These are phyloP conservation scores for Pangasius sanitwongsei DNA, from an alignment of 2,797 vertebrate species.

Conservation along the genomic window DNA sequence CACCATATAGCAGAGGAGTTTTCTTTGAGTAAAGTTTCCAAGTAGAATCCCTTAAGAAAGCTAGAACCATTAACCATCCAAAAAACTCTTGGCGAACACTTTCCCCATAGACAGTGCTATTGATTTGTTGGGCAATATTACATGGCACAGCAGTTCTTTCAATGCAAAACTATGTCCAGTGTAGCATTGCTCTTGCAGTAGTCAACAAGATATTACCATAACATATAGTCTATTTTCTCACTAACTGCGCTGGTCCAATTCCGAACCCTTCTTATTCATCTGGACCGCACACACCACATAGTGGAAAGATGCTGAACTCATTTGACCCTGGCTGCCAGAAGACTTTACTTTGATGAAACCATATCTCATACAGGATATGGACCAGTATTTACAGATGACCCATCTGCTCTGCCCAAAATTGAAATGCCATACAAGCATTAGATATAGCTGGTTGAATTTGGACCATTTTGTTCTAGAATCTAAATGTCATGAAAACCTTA, in stretches of 20 bases:
- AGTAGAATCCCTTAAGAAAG: background rate
- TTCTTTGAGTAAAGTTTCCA: background rate
- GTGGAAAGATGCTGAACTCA: background rate
- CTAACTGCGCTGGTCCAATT: background rate
- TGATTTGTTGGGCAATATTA: constrained; percentile 22
- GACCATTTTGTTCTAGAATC: background rate
- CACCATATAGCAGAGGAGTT: background rate
- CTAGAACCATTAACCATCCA: background rate
- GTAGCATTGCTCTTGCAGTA: background rate
- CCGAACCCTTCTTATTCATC: background rate
- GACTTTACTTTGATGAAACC: background rate
- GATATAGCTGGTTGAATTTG: background rate
- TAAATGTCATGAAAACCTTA: background rate
- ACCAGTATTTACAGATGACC: background rate
- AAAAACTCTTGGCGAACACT: background rate
- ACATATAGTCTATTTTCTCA: constrained; percentile 2
- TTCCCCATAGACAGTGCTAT: background rate
- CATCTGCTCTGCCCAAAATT: background rate
- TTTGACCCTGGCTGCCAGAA: background rate
- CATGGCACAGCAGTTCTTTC: constrained; percentile 8
- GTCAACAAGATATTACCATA: background rate
- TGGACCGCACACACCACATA: constrained; percentile 4
- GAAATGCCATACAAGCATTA: background rate
- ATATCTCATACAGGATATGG: background rate
- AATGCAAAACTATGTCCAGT: background rate